Conservation (phyloP, 2,797 vertebrate genomes). For the Natrix natrix region DNA sequence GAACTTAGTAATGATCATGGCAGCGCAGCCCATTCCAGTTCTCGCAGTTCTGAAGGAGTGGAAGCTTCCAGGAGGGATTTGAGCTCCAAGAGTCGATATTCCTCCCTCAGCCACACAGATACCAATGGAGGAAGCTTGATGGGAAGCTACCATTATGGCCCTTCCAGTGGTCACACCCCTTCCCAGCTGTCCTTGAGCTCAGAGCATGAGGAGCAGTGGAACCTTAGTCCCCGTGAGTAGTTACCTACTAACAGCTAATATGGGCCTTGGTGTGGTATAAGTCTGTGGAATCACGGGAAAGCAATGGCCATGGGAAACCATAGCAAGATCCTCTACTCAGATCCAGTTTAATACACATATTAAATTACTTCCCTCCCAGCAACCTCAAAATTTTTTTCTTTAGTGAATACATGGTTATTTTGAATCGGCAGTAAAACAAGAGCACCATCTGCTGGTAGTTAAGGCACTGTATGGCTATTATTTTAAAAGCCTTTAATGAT, state of each 20-base stretch:
- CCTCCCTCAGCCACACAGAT: constrained; percentile 49
- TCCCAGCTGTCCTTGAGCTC: constrained; percentile 47
- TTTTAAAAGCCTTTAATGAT: not conserved
- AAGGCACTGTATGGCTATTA: not conserved
- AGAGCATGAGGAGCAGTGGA: constrained; percentile 40
- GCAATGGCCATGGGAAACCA: too few species aligned
- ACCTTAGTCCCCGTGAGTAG: constrained; percentile 65
- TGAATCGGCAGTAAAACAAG: not conserved
- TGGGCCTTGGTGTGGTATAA: not conserved
- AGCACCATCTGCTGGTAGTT: constrained; percentile 14
- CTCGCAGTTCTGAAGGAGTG: constrained; percentile 9
- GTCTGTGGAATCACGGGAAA: not conserved
- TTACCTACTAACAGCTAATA: not conserved
- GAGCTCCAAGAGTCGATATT: constrained; percentile 24
- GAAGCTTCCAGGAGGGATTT: constrained; percentile 30
- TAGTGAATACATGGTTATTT: not conserved
- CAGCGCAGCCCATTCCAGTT: not conserved
- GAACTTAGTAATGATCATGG: constrained; percentile 29
- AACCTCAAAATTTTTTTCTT: not conserved
- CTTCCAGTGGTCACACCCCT: constrained; percentile 41
- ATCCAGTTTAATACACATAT: not conserved
- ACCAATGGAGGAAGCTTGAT: constrained; percentile 39
- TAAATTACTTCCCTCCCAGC: not conserved
- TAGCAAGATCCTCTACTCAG: not conserved
- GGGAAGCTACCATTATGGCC: constrained; percentile 56